These are phyloP conservation scores for Noctua janthina DNA, from an alignment of 2,888 invertebrate species.

Conservation along the genomic window DNA sequence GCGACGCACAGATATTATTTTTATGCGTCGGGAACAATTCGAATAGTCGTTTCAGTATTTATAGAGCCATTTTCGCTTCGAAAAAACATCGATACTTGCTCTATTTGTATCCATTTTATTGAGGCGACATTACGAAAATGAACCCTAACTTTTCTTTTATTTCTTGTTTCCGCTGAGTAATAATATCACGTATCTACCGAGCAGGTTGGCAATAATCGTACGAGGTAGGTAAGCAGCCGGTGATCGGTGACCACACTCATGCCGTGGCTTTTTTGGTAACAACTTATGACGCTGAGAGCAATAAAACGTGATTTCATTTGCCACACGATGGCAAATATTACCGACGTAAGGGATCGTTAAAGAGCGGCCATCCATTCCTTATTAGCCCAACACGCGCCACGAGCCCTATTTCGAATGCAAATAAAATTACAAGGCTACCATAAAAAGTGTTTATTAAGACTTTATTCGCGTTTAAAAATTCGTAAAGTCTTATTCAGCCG, in stretches of 20 bases:
- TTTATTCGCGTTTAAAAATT: conserved; percentile 88
- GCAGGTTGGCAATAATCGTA: conserved; percentile 51
- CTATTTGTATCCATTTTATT: conserved; percentile 60
- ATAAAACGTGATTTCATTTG: conserved; percentile 84
- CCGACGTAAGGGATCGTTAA: conserved; percentile 82
- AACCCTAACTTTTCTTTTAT: conserved; percentile 42
- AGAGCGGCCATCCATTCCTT: conserved; percentile 85
- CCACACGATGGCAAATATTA: conserved; percentile 81
- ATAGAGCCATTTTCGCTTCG: conserved; percentile 61
- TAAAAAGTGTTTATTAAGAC: conserved; percentile 89
- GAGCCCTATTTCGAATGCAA: conserved; percentile 85
- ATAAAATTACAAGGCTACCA: conserved; percentile 87
- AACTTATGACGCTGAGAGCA: conserved; percentile 76
- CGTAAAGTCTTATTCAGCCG: conserved; percentile 88
- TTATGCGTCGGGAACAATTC: conserved; percentile 65
- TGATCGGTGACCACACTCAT: conserved; percentile 74
- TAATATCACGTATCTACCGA: conserved; percentile 55
- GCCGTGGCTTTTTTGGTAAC: conserved; percentile 74
- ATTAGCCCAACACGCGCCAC: conserved; percentile 87
- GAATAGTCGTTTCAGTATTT: conserved; percentile 67
- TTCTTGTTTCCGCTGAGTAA: conserved; percentile 41
- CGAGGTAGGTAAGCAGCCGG: conserved; percentile 64
- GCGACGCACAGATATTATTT: conserved; percentile 72
- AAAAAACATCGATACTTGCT: conserved; percentile 54
- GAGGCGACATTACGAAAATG: conserved; percentile 53